A percentile compares a stretch with the other conserved stretches of the same genome.
These are phyloP conservation scores for Linurgus olivaceus DNA, from an alignment of 2,797 vertebrate species.

Conservation along the genomic window DNA sequence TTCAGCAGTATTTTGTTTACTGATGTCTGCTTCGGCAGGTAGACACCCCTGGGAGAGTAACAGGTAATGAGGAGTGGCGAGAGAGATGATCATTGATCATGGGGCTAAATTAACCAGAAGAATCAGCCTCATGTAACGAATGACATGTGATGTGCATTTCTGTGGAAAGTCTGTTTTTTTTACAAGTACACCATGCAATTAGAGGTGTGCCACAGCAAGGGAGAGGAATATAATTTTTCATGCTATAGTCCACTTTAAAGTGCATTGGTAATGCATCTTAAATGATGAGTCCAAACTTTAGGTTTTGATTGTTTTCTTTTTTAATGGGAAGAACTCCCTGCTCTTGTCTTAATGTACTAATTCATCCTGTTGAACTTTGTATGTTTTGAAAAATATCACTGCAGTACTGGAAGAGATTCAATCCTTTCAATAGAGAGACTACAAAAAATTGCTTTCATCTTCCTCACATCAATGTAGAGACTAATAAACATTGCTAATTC, in stretches of 20 bases:
- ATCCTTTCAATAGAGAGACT: not conserved
- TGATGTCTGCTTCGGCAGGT: not conserved
- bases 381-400: not conserved
- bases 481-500: not conserved
- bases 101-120: not conserved
- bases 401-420: not conserved
- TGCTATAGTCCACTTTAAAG: not conserved
- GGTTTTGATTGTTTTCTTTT: not conserved
- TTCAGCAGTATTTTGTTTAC: not conserved
- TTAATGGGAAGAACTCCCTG: not conserved
- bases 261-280: not conserved
- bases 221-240: not conserved
- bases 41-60: not conserved
- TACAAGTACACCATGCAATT: not conserved
- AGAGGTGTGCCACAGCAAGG: not conserved
- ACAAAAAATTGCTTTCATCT: not conserved
- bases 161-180: not conserved
- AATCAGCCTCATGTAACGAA: not conserved
- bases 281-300: not conserved
- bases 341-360: not conserved
- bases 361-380: not conserved
- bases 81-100: not conserved
- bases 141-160: not conserved
- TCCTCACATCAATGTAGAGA: not conserved
- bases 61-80: not conserved